Evolutionary conservation across 2,113 vertebrate species (phyloP), one percentile per base, ranked within the genome.

Genomic region (Solenodon paradoxus): DNA sequence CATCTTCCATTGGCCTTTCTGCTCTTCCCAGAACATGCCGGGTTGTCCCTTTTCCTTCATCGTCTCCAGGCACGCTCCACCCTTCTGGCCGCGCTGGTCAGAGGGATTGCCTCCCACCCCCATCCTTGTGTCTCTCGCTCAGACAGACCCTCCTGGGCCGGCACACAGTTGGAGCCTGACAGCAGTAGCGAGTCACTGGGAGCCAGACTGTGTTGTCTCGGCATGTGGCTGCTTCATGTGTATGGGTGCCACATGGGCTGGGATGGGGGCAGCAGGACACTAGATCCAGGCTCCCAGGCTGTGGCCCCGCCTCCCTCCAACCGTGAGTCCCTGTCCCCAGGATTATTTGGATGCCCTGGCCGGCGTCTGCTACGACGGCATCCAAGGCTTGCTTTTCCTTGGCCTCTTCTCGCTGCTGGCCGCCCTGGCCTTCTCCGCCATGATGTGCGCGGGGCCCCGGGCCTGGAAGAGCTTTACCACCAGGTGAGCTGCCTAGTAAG

Each of bases 261-360:
- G 47, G 51, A 2, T 4, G 2, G 16, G 45, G 68, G 22, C 35
- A 17, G 3, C 0, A 47, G 68, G 30, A 32, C 11, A 17, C 10
- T 9, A 1, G 32, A 45, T 15, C 11, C 51, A n/a, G 72, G 53
- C 78, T 16, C 26, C n/a, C 38, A 0, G 9, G 22, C 66, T 45
- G 7, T 51, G 72, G n/a, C 38, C 32, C 0, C 1, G 0, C 3
- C 68, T 9, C 16, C 12, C 26, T 51, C 30, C 75, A 69, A 17
- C 26, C 0, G 0, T 0, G 0, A 24, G 35, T 26, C 22, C n/a
- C 28, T 22, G 45, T 53, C 0, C 51, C 3, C 97, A 99, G 99
- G 99, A 99, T 97, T 99, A 99, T 97, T 97, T 99, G 98, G 99
- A 99, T 0, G 99, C 99, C 3, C 98, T 99, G 87, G 97, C 99